phyloP scores from a whole-genome alignment of 2,888 invertebrate genomes.

The Drosophila seclusa region DNA sequence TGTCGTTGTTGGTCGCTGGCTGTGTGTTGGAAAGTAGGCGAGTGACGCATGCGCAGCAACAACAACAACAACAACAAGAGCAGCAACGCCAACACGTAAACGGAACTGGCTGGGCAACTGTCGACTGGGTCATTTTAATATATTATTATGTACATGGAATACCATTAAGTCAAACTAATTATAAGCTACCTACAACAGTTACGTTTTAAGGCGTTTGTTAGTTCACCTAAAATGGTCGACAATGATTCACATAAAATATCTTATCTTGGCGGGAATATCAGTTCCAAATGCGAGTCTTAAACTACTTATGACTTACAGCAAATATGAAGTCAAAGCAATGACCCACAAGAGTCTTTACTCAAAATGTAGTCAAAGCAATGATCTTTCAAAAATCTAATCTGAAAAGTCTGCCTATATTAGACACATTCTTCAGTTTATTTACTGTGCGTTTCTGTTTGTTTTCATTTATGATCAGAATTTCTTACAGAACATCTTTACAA shows the following conservation, averaged over 20 bases:
- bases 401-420: background rate
- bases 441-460: background rate
- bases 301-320: background rate
- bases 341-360: background rate
- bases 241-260: conserved; percentile 12
- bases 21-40: conserved; percentile 47
- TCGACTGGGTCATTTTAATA: conserved; percentile 55
- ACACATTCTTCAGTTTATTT: background rate
- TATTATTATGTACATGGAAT: conserved; percentile 5
- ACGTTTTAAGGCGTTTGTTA: conserved; percentile 20
- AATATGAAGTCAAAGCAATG: background rate
- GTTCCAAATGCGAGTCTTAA: background rate
- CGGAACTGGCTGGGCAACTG: conserved; percentile 52
- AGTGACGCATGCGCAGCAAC: conserved; percentile 59
- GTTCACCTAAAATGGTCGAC: conserved; percentile 20
- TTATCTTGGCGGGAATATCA: background rate
- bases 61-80: conserved; percentile 26
- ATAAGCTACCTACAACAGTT: conserved; percentile 63
- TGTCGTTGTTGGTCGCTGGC: conserved; percentile 14
- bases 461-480: background rate
- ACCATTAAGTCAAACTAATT: conserved; percentile 50
- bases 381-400: background rate
- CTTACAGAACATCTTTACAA: background rate
- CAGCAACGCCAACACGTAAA: conserved; percentile 48
- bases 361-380: background rate